Evolutionary conservation across 2,888 invertebrate species (phyloP).

Genomic region (Tenthredo scrophulariae): DNA sequence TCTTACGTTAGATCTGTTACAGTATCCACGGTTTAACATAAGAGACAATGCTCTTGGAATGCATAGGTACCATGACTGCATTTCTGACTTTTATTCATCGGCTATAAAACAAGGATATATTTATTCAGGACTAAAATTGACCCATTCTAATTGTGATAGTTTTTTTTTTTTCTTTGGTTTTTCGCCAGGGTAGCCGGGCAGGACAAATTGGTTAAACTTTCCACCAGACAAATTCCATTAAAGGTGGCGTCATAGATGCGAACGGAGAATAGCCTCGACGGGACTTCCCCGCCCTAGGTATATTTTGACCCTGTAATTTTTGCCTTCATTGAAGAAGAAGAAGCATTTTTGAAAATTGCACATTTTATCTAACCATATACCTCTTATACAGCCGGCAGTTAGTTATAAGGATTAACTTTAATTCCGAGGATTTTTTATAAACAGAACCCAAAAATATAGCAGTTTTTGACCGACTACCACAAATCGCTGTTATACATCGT

Average conservation of each 20-base stretch:
- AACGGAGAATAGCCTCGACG: slow-evolving; percentile 55
- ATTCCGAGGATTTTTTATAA: slow-evolving; percentile 9
- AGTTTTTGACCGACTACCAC: not conserved
- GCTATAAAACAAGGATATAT: slow-evolving; percentile 44
- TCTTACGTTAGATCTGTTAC: not conserved
- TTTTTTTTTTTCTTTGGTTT: not conserved
- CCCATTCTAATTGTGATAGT: not conserved
- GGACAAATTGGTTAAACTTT: slow-evolving; percentile 29
- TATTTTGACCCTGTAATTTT: slow-evolving; percentile 72
- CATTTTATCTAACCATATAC: slow-evolving; percentile 63
- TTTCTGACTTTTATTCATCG: slow-evolving; percentile 57
- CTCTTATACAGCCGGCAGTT: slow-evolving; percentile 45
- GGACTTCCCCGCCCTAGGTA: slow-evolving; percentile 54
- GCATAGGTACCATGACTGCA: slow-evolving; percentile 39
- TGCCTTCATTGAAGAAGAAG: slow-evolving; percentile 61
- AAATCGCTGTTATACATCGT: not conserved
- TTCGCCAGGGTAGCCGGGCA: not conserved
- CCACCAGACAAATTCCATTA: slow-evolving; percentile 61
- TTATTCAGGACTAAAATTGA: slow-evolving; percentile 48
- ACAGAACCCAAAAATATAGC: not conserved
- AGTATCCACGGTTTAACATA: not conserved
- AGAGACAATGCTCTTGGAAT: not conserved
- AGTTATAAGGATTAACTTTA: slow-evolving; percentile 37
- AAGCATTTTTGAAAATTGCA: slow-evolving; percentile 73
- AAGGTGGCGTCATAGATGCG: slow-evolving; percentile 62